phyloP scores from a whole-genome alignment of 2,888 invertebrate genomes.

The Apodemia duryi region DNA sequence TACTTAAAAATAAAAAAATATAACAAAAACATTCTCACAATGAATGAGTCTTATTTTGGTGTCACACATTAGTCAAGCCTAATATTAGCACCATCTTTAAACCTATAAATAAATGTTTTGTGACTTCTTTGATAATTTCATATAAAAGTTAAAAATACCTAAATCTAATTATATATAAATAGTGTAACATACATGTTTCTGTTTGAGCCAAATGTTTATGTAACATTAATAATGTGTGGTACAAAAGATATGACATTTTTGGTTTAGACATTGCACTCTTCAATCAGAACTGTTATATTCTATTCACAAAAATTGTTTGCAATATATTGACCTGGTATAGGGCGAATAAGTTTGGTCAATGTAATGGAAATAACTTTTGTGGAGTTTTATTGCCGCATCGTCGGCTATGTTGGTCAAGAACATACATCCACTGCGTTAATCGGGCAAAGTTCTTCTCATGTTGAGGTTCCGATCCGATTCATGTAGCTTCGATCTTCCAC shows the following conservation, averaged over 20 bases:
- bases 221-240: constrained; percentile 50
- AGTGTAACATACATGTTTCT: constrained; percentile 65
- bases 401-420: constrained; percentile 32
- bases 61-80: constrained; percentile 77
- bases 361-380: constrained; percentile 65
- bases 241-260: constrained; percentile 74
- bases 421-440: constrained; percentile 9
- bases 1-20: constrained; percentile 74
- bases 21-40: constrained; percentile 74
- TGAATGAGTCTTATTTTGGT: constrained; percentile 76
- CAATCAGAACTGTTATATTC: constrained; percentile 64
- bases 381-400: constrained; percentile 44
- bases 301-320: constrained; percentile 64
- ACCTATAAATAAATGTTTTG: constrained; percentile 75
- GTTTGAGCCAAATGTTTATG: constrained; percentile 71
- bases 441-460: constrained; percentile 36
- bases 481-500: constrained; percentile 6
- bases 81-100: constrained; percentile 75
- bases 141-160: constrained; percentile 79
- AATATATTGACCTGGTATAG: constrained; percentile 58
- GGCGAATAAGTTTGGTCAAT: constrained; percentile 55
- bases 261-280: constrained; percentile 78
- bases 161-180: constrained; percentile 76
- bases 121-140: constrained; percentile 76
- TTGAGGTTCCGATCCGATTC: constrained; percentile 19